These are phyloP conservation scores for Pseudococcus jackbeardsleyi DNA, from an alignment of 2,888 invertebrate species.

Conservation along the genomic window DNA sequence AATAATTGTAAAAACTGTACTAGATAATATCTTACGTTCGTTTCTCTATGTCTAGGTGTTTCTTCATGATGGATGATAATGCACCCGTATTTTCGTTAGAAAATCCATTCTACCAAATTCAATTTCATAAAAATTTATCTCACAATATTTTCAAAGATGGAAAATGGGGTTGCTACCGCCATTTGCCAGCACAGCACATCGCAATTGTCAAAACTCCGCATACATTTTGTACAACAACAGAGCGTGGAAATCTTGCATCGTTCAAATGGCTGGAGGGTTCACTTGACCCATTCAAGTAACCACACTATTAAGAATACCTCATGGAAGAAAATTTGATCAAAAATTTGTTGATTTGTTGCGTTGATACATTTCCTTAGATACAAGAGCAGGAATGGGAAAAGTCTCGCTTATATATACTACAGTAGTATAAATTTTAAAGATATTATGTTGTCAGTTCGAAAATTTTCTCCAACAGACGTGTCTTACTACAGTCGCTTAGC, in stretches of 20 bases:
- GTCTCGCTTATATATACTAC: constrained; percentile 3
- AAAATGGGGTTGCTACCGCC: constrained; percentile 86
- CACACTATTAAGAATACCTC: not conserved
- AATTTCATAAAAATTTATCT: constrained; percentile 80
- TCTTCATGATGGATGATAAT: constrained; percentile 75
- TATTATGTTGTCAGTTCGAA: constrained; percentile 93
- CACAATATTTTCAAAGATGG: constrained; percentile 82
- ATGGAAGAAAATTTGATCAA: too few relatives aligned
- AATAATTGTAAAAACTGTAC: too few relatives aligned
- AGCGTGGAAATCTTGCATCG: constrained; percentile 88
- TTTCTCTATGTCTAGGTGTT: constrained; percentile 70
- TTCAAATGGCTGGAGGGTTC: constrained; percentile 70
- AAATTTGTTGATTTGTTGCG: too few relatives aligned
- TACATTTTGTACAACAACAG: constrained; percentile 81
- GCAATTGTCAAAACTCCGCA: constrained; percentile 74
- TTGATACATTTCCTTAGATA: not conserved
- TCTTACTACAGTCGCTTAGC: constrained; percentile 76
- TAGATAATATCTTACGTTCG: too few relatives aligned
- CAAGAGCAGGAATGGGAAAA: not conserved
- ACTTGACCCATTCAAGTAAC: not conserved
- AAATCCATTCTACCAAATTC: constrained; percentile 77
- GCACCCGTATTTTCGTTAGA: constrained; percentile 78
- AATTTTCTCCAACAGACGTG: constrained; percentile 85
- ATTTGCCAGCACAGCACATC: constrained; percentile 77
- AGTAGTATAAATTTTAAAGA: constrained; percentile 87